Conservation (phyloP, 2,113 vertebrate species). For the Neogobius melanostomus region DNA sequence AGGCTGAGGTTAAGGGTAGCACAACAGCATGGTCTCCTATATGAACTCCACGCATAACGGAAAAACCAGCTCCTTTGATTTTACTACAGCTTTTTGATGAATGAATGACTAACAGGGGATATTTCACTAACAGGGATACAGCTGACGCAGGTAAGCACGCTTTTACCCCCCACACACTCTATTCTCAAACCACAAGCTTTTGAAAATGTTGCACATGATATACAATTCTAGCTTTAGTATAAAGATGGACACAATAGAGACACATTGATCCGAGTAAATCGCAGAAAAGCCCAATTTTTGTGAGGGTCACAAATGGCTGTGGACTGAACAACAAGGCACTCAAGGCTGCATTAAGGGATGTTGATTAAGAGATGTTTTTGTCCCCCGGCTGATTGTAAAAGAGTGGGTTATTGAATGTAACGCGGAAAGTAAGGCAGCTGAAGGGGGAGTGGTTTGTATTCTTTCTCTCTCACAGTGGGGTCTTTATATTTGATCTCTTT, state of each 20-base stretch:
- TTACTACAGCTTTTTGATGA: background rate
- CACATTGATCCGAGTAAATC: background rate
- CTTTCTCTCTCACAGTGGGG: too few relatives aligned
- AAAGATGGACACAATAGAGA: background rate
- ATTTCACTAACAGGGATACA: background rate
- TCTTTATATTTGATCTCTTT: too few relatives aligned
- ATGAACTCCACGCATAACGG: conserved; percentile 7
- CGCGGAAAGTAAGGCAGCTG: background rate
- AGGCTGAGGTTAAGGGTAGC: conserved; percentile 45
- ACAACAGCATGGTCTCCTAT: conserved; percentile 40
- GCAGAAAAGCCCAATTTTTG: background rate
- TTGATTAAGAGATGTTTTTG: background rate
- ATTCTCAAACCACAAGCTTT: conserved; percentile 17
- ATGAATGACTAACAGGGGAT: conserved; percentile 6
- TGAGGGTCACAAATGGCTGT: conserved; percentile 4
- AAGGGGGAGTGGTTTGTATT: too few relatives aligned
- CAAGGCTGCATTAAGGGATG: background rate
- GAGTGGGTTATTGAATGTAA: background rate
- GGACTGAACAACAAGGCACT: background rate
- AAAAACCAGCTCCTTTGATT: background rate
- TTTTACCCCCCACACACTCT: conserved; percentile 18
- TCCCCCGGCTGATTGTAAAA: background rate
- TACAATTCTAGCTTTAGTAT: background rate
- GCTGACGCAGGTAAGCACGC: conserved; percentile 31
- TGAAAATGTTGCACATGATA: background rate